phyloP scores from a whole-genome alignment of 1,140 invertebrate genomes.

The Calephelis virginiensis region DNA sequence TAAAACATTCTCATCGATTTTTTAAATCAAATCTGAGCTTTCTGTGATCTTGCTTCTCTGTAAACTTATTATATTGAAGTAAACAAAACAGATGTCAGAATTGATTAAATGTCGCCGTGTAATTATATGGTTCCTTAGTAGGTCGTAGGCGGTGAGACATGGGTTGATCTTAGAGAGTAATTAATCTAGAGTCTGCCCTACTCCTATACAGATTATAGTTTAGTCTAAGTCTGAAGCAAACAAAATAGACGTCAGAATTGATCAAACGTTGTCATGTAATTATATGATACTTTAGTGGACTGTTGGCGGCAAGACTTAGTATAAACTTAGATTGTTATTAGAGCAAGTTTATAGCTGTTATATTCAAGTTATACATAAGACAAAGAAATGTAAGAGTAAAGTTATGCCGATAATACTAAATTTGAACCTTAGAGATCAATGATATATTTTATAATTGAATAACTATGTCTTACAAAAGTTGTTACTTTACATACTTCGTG shows the following conservation, averaged over 20 bases:
- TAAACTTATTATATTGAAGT: conserved; percentile 21
- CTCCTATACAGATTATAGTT: background rate
- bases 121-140: conserved; percentile 6
- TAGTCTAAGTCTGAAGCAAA: background rate
- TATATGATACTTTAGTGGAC: conserved; percentile 1
- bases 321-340: too few relatives aligned
- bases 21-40: background rate
- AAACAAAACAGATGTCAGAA: conserved; percentile 24
- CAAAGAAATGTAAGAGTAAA: too few relatives aligned
- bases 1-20: background rate
- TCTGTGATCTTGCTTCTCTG: background rate
- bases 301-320: background rate
- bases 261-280: conserved; percentile 23
- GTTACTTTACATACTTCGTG: too few relatives aligned
- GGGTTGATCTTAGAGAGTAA: background rate
- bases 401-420: too few relatives aligned
- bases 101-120: conserved; percentile 1
- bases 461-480: too few relatives aligned
- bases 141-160: conserved; percentile 3
- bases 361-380: too few relatives aligned
- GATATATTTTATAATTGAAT: too few relatives aligned
- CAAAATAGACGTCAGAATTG: conserved; percentile 11
- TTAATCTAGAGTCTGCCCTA: background rate
- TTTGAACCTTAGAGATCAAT: too few relatives aligned
- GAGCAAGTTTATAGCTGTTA: too few relatives aligned